These are phyloP conservation scores for Chanos chanos DNA, from an alignment of 2,797 vertebrate species.

Conservation along the genomic window DNA sequence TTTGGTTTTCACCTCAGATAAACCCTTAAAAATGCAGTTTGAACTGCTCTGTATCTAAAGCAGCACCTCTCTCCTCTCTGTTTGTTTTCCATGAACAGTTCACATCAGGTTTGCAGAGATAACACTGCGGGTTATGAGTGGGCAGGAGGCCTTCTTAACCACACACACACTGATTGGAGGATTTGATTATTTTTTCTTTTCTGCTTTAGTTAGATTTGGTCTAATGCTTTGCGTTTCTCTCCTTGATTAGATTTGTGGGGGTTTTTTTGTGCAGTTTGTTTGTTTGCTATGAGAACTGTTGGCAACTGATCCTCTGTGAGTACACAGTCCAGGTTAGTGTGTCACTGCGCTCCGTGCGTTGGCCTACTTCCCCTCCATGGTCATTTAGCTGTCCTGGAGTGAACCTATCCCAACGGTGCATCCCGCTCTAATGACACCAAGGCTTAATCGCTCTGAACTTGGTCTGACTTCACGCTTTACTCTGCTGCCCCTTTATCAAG, in stretches of 20 bases:
- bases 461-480: conserved; percentile 33
- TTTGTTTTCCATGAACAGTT: not conserved
- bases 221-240: conserved; percentile 2
- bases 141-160: too few species aligned
- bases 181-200: conserved; percentile 13
- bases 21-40: not conserved
- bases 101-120: too few species aligned
- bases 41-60: not conserved
- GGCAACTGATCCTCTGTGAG: conserved; percentile 4
- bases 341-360: conserved; percentile 30
- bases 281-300: conserved; percentile 21
- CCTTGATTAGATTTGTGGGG: conserved; percentile 11
- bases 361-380: conserved; percentile 39
- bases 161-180: not conserved
- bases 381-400: conserved; percentile 42
- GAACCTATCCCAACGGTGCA: conserved; percentile 39
- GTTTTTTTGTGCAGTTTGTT: conserved; percentile 2
- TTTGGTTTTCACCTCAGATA: too few species aligned
- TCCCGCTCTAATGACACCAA: conserved; percentile 40
- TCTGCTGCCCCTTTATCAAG: conserved; percentile 30
- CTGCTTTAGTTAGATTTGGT: conserved; percentile 3
- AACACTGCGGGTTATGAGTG: not conserved
- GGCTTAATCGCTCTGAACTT: conserved; percentile 44
- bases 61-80: not conserved
- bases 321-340: conserved; percentile 30